Evolutionary conservation across 1,140 invertebrate genomes (phyloP), one percentile per base, ranked within the genome.

Genomic region (Varroa destructor): DNA sequence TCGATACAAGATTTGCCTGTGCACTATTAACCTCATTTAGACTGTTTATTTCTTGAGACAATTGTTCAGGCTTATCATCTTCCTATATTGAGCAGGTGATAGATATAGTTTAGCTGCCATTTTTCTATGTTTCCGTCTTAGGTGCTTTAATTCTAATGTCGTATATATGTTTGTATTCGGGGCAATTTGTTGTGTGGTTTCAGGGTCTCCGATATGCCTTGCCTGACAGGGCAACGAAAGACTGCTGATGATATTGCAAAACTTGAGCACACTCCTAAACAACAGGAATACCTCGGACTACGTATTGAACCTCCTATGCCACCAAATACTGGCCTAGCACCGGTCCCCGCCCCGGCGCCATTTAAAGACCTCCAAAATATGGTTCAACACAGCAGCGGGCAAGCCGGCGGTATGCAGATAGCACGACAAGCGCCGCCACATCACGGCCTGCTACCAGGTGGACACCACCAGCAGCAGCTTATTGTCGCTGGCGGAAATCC

Each of bases 291-390:
- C 61, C 61, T 67, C 37, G 61, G 61, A 12, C 61, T 67, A 5
- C 36, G 61, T 46, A 46, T 67, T 67, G 61, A 67, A 40, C 61
- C 61, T 14, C 61, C 61, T 67, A 37, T 67, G 40, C 46, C 3
- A 51, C 46, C 46, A 3, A 51, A 8, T 8, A 51, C 46, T 8
- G 61, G 40, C 12, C 61, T 36, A 6, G 25, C 25, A 14, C 61
- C 61, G 12, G 61, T 67, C 4, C 61, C 61, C 10, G 14, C 61
- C 46, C 40, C 61, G 14, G 61, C 61, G 14, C 37, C 61, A 8
- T 67, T 67, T 37, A 67, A 67, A 67, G 61, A 67, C 40, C 61
- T 67, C 36, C 61, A 67, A 67, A 67, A 46, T 37, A 67, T 67
- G 61, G 37, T 67, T 12, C 40, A 67, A 43, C 40, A 67, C 37